Evolutionary conservation across 2,888 invertebrate genomes (phyloP), one percentile per base, ranked within the genome.

Genomic region (Sclerodermus sp.): DNA sequence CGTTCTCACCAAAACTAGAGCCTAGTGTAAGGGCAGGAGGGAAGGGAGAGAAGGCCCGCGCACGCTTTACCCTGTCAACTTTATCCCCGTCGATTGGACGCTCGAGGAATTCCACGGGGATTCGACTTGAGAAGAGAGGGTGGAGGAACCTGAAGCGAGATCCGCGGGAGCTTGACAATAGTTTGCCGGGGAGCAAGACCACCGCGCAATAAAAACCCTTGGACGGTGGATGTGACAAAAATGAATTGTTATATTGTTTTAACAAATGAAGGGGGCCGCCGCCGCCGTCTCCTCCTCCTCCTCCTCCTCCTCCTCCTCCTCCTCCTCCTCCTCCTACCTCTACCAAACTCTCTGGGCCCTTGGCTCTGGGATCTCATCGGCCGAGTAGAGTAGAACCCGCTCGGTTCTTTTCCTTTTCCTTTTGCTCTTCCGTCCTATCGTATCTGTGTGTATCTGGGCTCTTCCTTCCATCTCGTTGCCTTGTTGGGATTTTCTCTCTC

Each of bases 231-330:
- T 72, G 73, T 68, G 73, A 70, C 71, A 71, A 73, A 74, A 76
- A 75, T 73, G 70, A 75, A 75, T 74, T 70, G 73, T 74, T 72
- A 71, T 71, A 74, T 74, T 71, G 71, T 74, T 70, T 74, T 64
- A 74, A 75, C 73, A 74, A 75, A 76, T 74, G 74, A 75, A 73
- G 68, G 66, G 53, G 64, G 56, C 30, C 30, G 30, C 60, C 59
- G 58, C 55, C 60, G 8, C 30, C 30, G 30, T 30, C 30, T 30
- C 64, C 54, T 49, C 53, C 51, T 42, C 57, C 47, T 43, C 17
- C 43, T 41, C 15, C 23, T 23, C 47, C 16, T 18, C 40, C 44
- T 31, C 23, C 36, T 42, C 39, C 18, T 43, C 39, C 31, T 45
- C 49, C 49, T 32, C 32, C 48, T 39, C 49, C 49, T 14, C n/a